Conservation (phyloP, 1,140 invertebrate genomes). For the Zaprionus africanus region DNA sequence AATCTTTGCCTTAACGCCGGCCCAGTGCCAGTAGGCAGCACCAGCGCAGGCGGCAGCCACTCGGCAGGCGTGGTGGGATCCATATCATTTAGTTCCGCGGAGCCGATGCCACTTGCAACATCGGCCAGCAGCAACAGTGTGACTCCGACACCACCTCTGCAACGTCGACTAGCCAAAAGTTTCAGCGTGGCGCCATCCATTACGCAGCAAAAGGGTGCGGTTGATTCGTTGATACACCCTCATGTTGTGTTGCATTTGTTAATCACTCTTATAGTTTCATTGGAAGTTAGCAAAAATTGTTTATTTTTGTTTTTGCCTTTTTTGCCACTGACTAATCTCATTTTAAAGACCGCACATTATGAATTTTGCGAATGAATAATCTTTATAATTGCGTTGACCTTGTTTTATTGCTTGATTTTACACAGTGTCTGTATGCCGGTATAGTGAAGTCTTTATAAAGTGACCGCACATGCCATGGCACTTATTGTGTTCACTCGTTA, state of each 20-base stretch:
- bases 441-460: background rate
- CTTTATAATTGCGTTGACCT: background rate
- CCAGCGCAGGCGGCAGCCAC: slow-evolving; percentile 74
- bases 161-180: slow-evolving; percentile 93
- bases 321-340: background rate
- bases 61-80: slow-evolving; percentile 76
- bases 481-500: background rate
- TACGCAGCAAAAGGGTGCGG: slow-evolving; percentile 83
- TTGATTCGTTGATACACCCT: slow-evolving; percentile 12
- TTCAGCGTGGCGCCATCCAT: slow-evolving; percentile 92
- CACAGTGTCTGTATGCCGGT: background rate
- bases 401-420: slow-evolving; percentile 21
- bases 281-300: background rate
- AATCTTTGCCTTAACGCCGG: slow-evolving; percentile 24
- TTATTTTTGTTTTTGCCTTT: background rate
- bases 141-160: slow-evolving; percentile 91
- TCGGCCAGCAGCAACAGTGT: slow-evolving; percentile 66
- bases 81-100: slow-evolving; percentile 65
- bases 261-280: slow-evolving; percentile 5
- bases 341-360: slow-evolving; percentile 9
- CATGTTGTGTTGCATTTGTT: slow-evolving; percentile 33
- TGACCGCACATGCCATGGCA: background rate
- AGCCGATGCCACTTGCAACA: slow-evolving; percentile 32
- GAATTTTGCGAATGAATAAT: slow-evolving; percentile 11
- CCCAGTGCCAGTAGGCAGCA: slow-evolving; percentile 49